Conservation (phyloP, 1,140 invertebrate genomes). For the Drosophila lacteicornis region DNA sequence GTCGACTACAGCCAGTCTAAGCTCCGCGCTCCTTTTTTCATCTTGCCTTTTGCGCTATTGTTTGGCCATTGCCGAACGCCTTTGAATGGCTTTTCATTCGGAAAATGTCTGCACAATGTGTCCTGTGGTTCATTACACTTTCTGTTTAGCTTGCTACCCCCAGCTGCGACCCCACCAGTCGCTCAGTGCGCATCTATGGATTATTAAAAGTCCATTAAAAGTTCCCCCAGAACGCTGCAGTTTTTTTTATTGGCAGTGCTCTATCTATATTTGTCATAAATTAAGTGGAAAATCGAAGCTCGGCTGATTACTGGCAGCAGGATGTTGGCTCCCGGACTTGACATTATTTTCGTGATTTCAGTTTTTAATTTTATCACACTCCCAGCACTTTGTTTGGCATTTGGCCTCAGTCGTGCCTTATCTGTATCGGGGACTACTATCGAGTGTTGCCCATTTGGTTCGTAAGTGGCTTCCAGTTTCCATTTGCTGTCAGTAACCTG, state of each 20-base stretch:
- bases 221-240: conserved; percentile 56
- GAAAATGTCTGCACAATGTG: conserved; percentile 78
- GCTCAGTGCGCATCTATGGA: conserved; percentile 30
- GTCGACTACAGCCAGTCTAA: not conserved
- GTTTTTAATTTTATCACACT: conserved; percentile 60
- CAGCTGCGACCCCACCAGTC: not conserved
- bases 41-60: conserved; percentile 46
- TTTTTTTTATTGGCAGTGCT: conserved; percentile 20
- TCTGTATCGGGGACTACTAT: conserved; percentile 38
- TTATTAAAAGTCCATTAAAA: conserved; percentile 81
- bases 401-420: conserved; percentile 65
- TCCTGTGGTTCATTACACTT: conserved; percentile 79
- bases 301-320: conserved; percentile 44
- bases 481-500: conserved; percentile 22
- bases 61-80: conserved; percentile 73
- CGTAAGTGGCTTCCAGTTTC: conserved; percentile 40
- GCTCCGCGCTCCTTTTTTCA: conserved; percentile 18
- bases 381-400: conserved; percentile 64
- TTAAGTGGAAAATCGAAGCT: conserved; percentile 59
- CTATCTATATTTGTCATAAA: conserved; percentile 63
- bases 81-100: conserved; percentile 76
- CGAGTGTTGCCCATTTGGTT: conserved; percentile 7
- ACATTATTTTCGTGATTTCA: conserved; percentile 42
- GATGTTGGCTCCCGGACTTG: conserved; percentile 32
- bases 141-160: conserved; percentile 63